Conservation (phyloP, 1,140 invertebrate species). For the Diuraphis noxia region DNA sequence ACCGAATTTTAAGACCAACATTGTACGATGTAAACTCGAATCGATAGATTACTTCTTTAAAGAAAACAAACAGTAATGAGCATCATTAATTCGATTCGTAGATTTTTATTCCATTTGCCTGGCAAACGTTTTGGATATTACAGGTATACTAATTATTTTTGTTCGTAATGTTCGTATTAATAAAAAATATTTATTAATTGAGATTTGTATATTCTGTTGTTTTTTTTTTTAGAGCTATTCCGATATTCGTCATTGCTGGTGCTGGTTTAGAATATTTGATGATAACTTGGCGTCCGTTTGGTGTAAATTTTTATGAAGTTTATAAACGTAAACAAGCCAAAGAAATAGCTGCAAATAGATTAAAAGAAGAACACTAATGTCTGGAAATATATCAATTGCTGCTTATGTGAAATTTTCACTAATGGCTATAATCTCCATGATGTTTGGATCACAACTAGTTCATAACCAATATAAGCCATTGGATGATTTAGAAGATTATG, state of each 20-base stretch:
- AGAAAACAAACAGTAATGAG: neutral
- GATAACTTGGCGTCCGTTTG: conserved; percentile 42
- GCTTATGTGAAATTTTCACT: conserved; percentile 4
- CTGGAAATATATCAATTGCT: neutral
- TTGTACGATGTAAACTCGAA: neutral
- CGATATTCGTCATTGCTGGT: neutral
- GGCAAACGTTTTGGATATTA: conserved; percentile 41
- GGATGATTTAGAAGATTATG: conserved; percentile 39
- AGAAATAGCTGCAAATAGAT: conserved; percentile 1
- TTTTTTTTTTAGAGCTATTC: conserved; percentile 17
- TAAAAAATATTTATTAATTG: neutral
- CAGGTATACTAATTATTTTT: neutral
- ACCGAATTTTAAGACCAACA: too few species aligned
- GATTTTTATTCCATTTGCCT: neutral
- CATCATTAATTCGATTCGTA: neutral
- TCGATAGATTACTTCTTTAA: neutral
- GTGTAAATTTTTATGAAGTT: conserved; percentile 48
- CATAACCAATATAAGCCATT: conserved; percentile 19
- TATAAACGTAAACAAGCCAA: conserved; percentile 36
- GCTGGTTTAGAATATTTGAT: conserved; percentile 35
- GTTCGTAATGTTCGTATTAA: too few species aligned
- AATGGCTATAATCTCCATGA: conserved; percentile 17
- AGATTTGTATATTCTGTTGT: neutral
- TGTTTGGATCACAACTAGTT: conserved; percentile 34
- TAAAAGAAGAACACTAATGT: conserved; percentile 9